Evolutionary conservation across 2,797 vertebrate species (phyloP).

Genomic region (Morelia viridis): DNA sequence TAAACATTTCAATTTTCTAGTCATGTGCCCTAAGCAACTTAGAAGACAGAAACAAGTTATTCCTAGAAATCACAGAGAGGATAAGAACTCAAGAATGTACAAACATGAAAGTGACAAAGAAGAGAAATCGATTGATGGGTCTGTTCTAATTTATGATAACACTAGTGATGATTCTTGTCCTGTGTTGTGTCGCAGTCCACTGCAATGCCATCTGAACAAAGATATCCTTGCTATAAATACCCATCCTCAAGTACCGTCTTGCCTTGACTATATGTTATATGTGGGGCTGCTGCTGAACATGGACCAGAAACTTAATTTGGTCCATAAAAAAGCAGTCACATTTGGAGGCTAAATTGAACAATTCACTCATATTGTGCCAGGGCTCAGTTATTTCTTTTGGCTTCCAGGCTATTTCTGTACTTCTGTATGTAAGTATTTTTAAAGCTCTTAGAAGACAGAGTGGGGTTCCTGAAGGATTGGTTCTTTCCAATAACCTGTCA

Average conservation of each 20-base stretch:
- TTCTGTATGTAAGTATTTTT: neutral
- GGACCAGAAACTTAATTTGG: too few relatives aligned
- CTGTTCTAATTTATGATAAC: too few relatives aligned
- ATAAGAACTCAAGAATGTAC: too few relatives aligned
- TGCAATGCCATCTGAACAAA: neutral
- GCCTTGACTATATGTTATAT: neutral
- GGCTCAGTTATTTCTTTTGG: neutral
- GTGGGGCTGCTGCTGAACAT: neutral
- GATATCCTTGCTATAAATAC: neutral
- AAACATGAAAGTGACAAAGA: too few relatives aligned
- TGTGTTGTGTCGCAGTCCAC: too few relatives aligned
- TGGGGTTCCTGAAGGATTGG: neutral
- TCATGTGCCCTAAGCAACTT: too few relatives aligned
- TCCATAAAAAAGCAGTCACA: too few relatives aligned
- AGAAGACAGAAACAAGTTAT: too few relatives aligned
- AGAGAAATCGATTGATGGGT: too few relatives aligned
- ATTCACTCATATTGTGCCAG: neutral
- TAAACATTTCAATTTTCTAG: too few relatives aligned
- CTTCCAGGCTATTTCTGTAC: neutral
- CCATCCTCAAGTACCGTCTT: neutral
- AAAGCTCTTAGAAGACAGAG: neutral
- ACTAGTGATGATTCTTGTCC: too few relatives aligned
- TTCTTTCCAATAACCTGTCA: neutral
- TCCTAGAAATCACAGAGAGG: too few relatives aligned
- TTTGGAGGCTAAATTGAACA: neutral